Base-by-base conservation (phyloP, 2,888 invertebrate genomes). In the Altica lythri region DNA sequence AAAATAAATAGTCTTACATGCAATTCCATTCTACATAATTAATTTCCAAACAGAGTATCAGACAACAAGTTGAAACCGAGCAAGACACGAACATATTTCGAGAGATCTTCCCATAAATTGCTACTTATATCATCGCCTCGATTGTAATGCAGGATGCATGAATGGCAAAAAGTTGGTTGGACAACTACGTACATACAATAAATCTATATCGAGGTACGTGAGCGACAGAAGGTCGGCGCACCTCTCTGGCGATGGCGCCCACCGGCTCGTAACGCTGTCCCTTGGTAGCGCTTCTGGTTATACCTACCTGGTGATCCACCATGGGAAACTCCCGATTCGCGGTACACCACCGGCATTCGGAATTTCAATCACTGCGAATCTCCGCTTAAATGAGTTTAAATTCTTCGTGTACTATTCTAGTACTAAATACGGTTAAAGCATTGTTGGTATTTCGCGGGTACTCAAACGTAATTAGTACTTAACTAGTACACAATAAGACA, bases 171-270 rank as follows among this genome's bases (percentile, higher is more conserved):
- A 49, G 51, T 47, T 43, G 49, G 49, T 49, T 56, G 54, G 57
- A 53, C 60, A 58, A 49, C 53, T 57, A 60, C 56, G 61, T 60
- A 61, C 60, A 56, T 57, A 58, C 60, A 55, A 64, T 66, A 65
- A 66, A 66, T 66, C 64, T 63, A 54, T 63, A 66, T 66, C 61
- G 66, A 59, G 55, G 47, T 64, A 67, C 69, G 68, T 68, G 69
- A 64, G 65, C 63, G 62, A 62, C 64, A 67, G 68, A 70, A 70
- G 70, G 70, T 69, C 70, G 66, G 63, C 69, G 63, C 69, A 61
- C 70, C 71, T 69, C 57, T 46, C 17, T 50, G 64, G 58, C 57
- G 66, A 68, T 68, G 71, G 70, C 69, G 70, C 69, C 71, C 67
- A 66, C 64, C 48, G 56, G 47, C 55, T 59, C 56, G 53, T 61